Evolutionary conservation across 2,113 vertebrate species (phyloP).

Genomic region (Syngnathus scovelli): DNA sequence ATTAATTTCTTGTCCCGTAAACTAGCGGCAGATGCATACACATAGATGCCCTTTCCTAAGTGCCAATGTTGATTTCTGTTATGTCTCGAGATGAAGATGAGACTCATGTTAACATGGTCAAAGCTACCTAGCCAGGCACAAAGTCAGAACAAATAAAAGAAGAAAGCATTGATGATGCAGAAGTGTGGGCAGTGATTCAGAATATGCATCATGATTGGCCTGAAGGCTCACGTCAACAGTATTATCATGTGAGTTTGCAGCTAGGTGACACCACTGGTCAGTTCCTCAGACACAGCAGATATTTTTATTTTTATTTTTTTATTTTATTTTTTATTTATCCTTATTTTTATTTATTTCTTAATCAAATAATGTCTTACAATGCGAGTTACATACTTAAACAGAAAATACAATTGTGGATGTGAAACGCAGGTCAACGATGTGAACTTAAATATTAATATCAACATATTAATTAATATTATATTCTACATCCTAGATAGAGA

Average conservation of each 20-base stretch:
- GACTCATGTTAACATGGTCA: not conserved
- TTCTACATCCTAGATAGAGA: too few species aligned
- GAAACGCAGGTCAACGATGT: too few species aligned
- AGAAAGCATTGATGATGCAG: constrained; percentile 1
- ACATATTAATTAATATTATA: too few species aligned
- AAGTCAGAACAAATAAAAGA: not conserved
- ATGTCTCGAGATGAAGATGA: not conserved
- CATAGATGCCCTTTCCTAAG: not conserved
- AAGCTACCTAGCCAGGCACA: not conserved
- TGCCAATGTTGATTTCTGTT: not conserved
- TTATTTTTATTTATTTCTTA: too few species aligned
- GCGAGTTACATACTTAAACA: too few species aligned
- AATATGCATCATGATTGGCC: not conserved
- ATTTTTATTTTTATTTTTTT: too few species aligned
- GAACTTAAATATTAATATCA: too few species aligned
- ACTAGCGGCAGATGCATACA: not conserved
- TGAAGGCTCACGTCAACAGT: not conserved
- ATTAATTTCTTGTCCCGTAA: not conserved
- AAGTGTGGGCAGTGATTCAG: constrained; percentile 1
- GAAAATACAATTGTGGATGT: too few species aligned
- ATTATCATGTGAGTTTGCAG: not conserved
- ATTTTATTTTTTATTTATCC: too few species aligned
- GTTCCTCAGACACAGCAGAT: not conserved
- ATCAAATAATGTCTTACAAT: too few species aligned
- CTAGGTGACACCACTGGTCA: not conserved